A percentile compares a stretch with the other conserved stretches of the same genome.
These are phyloP conservation scores for Vireo altiloquus DNA, from an alignment of 2,113 vertebrate species.

Conservation along the genomic window DNA sequence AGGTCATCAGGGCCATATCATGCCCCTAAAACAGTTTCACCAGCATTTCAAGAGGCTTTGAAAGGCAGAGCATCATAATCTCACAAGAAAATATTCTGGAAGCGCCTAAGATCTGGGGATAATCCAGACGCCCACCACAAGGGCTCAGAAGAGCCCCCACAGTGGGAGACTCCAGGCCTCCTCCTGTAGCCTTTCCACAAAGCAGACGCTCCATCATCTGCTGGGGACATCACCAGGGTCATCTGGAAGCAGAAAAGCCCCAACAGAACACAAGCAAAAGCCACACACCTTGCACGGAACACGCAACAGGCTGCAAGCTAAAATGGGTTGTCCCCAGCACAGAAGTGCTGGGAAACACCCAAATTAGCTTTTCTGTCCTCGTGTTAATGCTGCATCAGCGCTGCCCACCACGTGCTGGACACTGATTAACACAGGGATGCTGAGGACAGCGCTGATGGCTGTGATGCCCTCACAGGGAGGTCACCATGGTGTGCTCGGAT, in stretches of 20 bases:
- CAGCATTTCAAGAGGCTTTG: background rate
- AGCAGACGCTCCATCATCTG: background rate
- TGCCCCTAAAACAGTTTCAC: background rate
- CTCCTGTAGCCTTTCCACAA: background rate
- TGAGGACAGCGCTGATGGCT: accelerated
- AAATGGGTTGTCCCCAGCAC: accelerated
- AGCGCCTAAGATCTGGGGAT: background rate
- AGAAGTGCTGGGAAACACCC: background rate
- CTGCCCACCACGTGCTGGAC: accelerated
- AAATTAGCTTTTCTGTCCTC: background rate
- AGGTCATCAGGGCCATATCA: background rate
- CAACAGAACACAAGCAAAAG: background rate
- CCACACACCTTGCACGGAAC: background rate
- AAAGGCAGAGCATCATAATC: accelerated
- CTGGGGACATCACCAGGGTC: background rate
- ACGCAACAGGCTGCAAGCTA: background rate
- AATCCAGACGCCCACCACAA: background rate
- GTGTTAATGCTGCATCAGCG: accelerated
- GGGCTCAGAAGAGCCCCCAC: background rate
- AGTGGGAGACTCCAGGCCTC: background rate
- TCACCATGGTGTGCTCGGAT: accelerated
- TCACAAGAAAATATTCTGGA: background rate
- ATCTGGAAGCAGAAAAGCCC: background rate
- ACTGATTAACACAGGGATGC: background rate
- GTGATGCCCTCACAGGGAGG: background rate